These are phyloP conservation scores for Sphaeramia orbicularis DNA, from an alignment of 2,797 vertebrate genomes.

Conservation along the genomic window DNA sequence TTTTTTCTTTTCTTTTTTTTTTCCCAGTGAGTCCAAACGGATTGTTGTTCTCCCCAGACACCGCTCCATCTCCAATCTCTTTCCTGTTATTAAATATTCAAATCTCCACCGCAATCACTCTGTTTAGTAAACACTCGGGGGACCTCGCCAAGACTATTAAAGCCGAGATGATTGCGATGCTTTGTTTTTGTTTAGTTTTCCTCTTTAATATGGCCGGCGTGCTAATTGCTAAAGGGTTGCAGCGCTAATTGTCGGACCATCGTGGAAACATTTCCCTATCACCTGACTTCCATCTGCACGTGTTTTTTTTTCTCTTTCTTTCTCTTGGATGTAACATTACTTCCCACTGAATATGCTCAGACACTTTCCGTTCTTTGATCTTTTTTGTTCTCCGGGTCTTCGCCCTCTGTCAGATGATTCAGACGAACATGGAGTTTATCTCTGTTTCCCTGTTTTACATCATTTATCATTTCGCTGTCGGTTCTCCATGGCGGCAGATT, in stretches of 20 bases:
- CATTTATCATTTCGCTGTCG: slow-evolving; percentile 50
- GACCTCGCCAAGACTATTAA: slow-evolving; percentile 75
- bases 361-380: slow-evolving; percentile 59
- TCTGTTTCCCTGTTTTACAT: slow-evolving; percentile 59
- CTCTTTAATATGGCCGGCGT: slow-evolving; percentile 52
- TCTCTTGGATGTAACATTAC: slow-evolving; percentile 20
- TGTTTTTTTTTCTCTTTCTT: no score
- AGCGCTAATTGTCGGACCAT: slow-evolving; percentile 42
- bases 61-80: slow-evolving; percentile 75
- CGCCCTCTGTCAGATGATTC: slow-evolving; percentile 31
- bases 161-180: slow-evolving; percentile 72
- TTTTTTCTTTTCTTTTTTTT: no score
- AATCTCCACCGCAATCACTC: slow-evolving; percentile 79
- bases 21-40: slow-evolving; percentile 77
- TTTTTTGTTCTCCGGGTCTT: slow-evolving; percentile 50
- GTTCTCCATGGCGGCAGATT: slow-evolving; percentile 51
- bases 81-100: slow-evolving; percentile 84
- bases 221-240: slow-evolving; percentile 64
- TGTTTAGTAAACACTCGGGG: slow-evolving; percentile 80
- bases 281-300: slow-evolving; percentile 26
- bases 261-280: slow-evolving; percentile 10
- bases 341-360: slow-evolving; percentile 14
- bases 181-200: slow-evolving; percentile 76
- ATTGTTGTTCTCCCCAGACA: slow-evolving; percentile 77
- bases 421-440: slow-evolving; percentile 31